Evolutionary conservation across 1,140 invertebrate species (phyloP), one percentile per base, ranked within the genome.

Genomic region (Panonychus citri): DNA sequence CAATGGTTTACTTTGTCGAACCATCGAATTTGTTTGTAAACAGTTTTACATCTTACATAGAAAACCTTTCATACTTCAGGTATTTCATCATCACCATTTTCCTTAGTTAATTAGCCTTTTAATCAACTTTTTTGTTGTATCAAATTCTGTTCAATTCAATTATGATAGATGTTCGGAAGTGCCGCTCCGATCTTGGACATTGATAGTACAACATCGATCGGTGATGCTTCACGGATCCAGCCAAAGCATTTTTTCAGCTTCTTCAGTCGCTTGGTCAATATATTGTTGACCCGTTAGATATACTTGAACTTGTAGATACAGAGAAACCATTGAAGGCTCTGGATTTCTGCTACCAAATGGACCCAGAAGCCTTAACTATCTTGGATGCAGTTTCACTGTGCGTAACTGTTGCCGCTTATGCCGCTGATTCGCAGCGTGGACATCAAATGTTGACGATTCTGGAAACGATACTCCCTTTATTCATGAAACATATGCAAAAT

Each of bases 11-110:
- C 82, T 98, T 1, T 91, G 84, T 1, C 82, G 84, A 1, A 91
- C 91, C 0, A 85, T 99, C 50, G 90, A 98, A 68, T 98, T 96
- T 68, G 85, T 89, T 0, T 91, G 93, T 7, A 93, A 95, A 66
- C 93, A 98, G 68, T 96, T 99, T 70, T 98, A 97, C 70, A 76
- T 97, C 50, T 79, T 99, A 68, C 96, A 99, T 66, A 76, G 94
- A 56, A 98, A 98, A 67, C 93, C 94, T 1, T 99, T 98, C 65
- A 88, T 97, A 59, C 74, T 97, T 24, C 71, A 71, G 65, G 69
- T 69, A 59, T 51, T 57, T 58, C 19, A 30, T 37, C n/a, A 48
- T n/a, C n/a, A n/a, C n/a, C n/a, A n/a, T 39, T 21, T 4, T 13
- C 17, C 53, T 13, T 21, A 54, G 3, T 19, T 54, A 3, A 39